A percentile compares a stretch with the other conserved stretches of the same genome.
These are phyloP conservation scores for Megaceryle torquata DNA, from an alignment of 2,113 vertebrate species.

Conservation along the genomic window DNA sequence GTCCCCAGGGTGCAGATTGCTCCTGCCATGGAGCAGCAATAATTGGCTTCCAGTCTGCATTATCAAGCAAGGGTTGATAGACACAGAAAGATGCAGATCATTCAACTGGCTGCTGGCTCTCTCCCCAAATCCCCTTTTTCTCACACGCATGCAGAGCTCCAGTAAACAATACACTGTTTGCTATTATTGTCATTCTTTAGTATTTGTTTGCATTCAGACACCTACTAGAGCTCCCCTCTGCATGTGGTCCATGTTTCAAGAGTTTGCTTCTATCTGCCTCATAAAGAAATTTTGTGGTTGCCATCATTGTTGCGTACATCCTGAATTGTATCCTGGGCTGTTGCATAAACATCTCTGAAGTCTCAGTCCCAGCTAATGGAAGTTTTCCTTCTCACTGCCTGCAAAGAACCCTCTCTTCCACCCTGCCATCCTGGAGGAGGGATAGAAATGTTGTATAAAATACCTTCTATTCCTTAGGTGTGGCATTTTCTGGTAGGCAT, in stretches of 20 bases:
- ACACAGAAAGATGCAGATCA: neutral
- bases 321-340: neutral
- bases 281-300: neutral
- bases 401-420: neutral
- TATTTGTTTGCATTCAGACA: conserved; percentile 8
- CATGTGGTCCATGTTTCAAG: neutral
- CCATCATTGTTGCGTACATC: neutral
- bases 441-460: neutral
- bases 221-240: neutral
- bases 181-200: neutral
- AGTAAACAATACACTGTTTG: neutral
- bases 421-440: neutral
- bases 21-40: neutral
- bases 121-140: conserved; percentile 1
- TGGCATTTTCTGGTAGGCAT: neutral
- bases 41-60: neutral
- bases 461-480: neutral
- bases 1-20: neutral
- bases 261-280: neutral
- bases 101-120: neutral
- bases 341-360: neutral
- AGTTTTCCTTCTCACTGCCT: neutral
- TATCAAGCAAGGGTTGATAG: neutral
- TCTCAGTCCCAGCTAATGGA: neutral
- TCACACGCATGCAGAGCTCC: conserved; percentile 5